These are phyloP conservation scores for Bombus waltoni DNA, from an alignment of 1,140 invertebrate species.

Conservation along the genomic window DNA sequence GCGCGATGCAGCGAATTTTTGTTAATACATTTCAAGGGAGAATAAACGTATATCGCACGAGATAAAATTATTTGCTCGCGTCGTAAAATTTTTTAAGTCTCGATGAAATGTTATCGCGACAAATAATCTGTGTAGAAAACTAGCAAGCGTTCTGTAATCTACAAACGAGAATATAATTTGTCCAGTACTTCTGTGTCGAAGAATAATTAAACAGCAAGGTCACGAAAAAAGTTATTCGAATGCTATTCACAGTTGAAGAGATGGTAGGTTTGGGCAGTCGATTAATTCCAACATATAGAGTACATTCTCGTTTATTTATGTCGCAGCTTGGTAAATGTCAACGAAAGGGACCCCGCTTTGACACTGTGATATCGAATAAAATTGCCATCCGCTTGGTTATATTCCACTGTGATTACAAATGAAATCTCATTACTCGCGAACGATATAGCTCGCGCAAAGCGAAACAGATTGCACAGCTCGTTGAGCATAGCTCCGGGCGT, in stretches of 20 bases:
- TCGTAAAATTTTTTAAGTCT: background rate
- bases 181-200: background rate
- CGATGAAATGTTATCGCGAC: background rate
- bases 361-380: background rate
- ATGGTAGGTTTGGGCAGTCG: background rate
- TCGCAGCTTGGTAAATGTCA: constrained; percentile 3
- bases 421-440: background rate
- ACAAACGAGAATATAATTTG: background rate
- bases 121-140: background rate
- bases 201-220: background rate
- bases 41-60: no score
- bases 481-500: background rate
- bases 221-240: background rate
- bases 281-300: background rate
- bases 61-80: background rate
- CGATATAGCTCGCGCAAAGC: background rate
- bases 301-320: background rate
- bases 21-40: no score
- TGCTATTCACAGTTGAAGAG: background rate
- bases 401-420: constrained; percentile 6
- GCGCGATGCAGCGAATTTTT: no score
- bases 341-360: background rate
- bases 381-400: background rate
- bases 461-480: background rate
- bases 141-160: background rate